These are phyloP conservation scores for Paramuricea clavata DNA, from an alignment of 92 coral and sea anemone species.

Conservation along the genomic window DNA sequence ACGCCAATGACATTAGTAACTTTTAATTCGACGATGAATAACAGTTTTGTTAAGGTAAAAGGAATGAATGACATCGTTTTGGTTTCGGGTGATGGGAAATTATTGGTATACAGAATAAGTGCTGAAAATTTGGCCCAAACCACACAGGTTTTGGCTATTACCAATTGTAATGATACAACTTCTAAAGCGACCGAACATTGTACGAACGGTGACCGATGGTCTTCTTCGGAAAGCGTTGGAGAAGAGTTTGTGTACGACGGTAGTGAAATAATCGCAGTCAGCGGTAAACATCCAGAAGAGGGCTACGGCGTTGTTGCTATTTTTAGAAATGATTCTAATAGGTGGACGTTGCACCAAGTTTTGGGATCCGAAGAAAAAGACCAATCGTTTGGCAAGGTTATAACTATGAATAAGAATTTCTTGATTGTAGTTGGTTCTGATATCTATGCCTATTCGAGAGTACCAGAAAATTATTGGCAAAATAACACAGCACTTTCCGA, in stretches of 20 bases:
- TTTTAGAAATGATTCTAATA: conserved; percentile 64
- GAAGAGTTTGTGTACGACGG: conserved; percentile 62
- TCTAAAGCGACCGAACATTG: conserved; percentile 40
- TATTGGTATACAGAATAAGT: conserved; percentile 54
- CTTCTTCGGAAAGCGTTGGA: conserved; percentile 65
- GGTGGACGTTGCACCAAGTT: conserved; percentile 64
- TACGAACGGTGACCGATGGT: conserved; percentile 66
- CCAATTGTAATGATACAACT: conserved; percentile 30
- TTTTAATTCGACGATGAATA: conserved; percentile 27
- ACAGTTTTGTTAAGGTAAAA: conserved; percentile 44
- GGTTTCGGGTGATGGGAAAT: conserved; percentile 52
- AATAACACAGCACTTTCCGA: conserved; percentile 60
- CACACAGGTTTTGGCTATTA: neutral
- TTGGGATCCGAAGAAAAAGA: conserved; percentile 65
- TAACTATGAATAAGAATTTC: conserved; percentile 69
- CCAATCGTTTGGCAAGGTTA: conserved; percentile 66
- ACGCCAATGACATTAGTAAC: conserved; percentile 49
- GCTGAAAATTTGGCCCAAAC: conserved; percentile 13
- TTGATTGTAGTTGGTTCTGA: conserved; percentile 15
- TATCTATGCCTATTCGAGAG: conserved; percentile 65
- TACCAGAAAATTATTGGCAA: conserved; percentile 19
- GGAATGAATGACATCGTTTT: conserved; percentile 53
- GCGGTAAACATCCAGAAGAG: conserved; percentile 64
- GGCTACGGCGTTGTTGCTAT: conserved; percentile 76
- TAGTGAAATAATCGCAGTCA: conserved; percentile 60